These are phyloP conservation scores for Noctua pronuba DNA, from an alignment of 2,888 invertebrate species.

Conservation along the genomic window DNA sequence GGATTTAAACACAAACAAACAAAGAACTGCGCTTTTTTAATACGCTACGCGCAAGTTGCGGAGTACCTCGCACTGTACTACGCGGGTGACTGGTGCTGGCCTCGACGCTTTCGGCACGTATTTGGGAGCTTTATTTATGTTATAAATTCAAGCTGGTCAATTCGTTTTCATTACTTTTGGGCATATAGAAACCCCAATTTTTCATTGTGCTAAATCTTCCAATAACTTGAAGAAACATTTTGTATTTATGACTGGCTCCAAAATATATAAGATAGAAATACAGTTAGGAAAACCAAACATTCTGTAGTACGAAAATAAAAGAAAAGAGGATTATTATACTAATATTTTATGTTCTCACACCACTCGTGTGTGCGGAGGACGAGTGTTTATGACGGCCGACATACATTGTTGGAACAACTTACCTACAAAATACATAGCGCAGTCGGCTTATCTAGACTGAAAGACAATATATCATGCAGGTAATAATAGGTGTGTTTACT, in stretches of 20 bases:
- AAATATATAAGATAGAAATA: conserved; percentile 12
- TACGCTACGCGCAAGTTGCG: conserved; percentile 1
- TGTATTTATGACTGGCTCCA: conserved; percentile 11
- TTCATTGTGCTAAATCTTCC: conserved; percentile 12
- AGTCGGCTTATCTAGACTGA: neutral
- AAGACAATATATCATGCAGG: neutral
- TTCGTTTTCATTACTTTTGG: conserved; percentile 38
- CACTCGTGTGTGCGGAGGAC: conserved; percentile 8
- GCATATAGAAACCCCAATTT: conserved; percentile 16
- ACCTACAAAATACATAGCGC: conserved; percentile 4
- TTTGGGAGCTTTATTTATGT: conserved; percentile 45
- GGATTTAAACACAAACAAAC: neutral
- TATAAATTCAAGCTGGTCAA: conserved; percentile 41
- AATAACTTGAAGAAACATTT: conserved; percentile 5
- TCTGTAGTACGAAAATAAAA: conserved; percentile 22
- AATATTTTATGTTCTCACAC: conserved; percentile 50
- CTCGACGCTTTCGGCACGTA: conserved; percentile 31
- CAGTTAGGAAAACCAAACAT: conserved; percentile 30
- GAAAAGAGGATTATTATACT: conserved; percentile 26
- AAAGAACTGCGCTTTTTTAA: neutral
- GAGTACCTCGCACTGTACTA: conserved; percentile 15
- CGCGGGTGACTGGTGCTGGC: neutral
- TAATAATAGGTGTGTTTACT: neutral
- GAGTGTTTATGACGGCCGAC: conserved; percentile 47
- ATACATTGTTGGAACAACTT: conserved; percentile 8